These are phyloP conservation scores for Eulithis prunata DNA, from an alignment of 2,888 invertebrate species.

Conservation along the genomic window DNA sequence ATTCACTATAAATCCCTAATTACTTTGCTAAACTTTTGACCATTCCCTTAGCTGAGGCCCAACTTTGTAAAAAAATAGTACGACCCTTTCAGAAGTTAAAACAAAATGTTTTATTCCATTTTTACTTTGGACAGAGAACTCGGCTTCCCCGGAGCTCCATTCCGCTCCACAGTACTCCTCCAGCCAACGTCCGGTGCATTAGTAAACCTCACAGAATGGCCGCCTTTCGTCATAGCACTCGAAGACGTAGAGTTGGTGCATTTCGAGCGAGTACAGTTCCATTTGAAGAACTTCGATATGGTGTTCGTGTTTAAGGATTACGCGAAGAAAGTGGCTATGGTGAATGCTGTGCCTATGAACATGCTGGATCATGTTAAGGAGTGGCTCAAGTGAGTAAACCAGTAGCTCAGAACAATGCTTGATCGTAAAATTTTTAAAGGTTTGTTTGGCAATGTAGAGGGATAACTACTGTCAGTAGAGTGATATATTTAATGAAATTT, in stretches of 20 bases:
- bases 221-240: slow-evolving; percentile 98
- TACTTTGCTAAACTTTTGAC: no score
- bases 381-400: slow-evolving; percentile 94
- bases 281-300: slow-evolving; percentile 99
- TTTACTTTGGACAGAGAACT: slow-evolving; percentile 87
- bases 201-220: slow-evolving; percentile 99
- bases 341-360: slow-evolving; percentile 99
- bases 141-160: slow-evolving; percentile 99
- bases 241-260: slow-evolving; percentile 99
- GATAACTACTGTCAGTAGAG: no score
- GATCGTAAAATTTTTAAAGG: no score
- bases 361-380: slow-evolving; percentile 99
- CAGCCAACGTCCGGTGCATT: slow-evolving; percentile 99
- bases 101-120: no score
- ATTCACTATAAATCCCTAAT: no score
- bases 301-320: slow-evolving; percentile 99
- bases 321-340: slow-evolving; percentile 95
- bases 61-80: no score
- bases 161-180: slow-evolving; percentile 96
- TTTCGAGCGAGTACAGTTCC: slow-evolving; percentile 99
- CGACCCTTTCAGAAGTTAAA: no score
- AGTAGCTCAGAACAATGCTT: no score
- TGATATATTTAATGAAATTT: no score
- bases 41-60: no score
- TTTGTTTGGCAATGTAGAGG: no score